Base-by-base conservation (phyloP, 1,140 invertebrate species). In the Euura lappo region DNA sequence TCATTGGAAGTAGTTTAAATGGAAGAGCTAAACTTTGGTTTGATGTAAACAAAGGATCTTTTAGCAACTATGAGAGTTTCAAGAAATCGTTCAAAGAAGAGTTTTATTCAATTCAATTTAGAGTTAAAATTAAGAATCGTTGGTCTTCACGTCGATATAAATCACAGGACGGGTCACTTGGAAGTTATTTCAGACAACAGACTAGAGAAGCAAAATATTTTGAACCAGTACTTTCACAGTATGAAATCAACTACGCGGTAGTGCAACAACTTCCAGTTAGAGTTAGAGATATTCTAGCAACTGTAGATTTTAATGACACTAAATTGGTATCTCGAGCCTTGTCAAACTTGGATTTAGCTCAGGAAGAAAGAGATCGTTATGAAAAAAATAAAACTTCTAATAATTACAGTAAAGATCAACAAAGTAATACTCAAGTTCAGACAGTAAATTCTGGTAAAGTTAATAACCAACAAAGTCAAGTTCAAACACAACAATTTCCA, bases 31-130 rank as follows among this genome's bases (percentile, higher is more conserved):
- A 60, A 60, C 8, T 60, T 11, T 60, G 6, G 51, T 60, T 60
- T 11, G 51, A 60, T 60, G 3, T 60, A 6, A 60, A 60, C 13
- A 60, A 6, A 60, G 51, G 13, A 11, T 8, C 13, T 8, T 60
- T 8, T 6, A n/a, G 13, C 51, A 60, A 8, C 4, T 60, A 60
- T 60, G 51, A 60, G 3, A 60, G 13, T 60, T 76, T 76, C 67
- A 64, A 60, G n/a, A 69, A 8, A n/a, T 42, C 51, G 60, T 76
- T 76, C 60, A 51, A 71, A 44, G 44, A 5, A 13, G 64, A 76
- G 69, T 76, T 76, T 71, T 74, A 74, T 60, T 72, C 72, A 6
- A 60, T 72, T 5, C 71, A 70, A 3, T 68, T 72, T 65, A 51
- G 45, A 3, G 71, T 76, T 8, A 70, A 68, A 72, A 51, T 70